Evolutionary conservation across 1,140 invertebrate genomes (phyloP).

Genomic region (Achroia grisella): DNA sequence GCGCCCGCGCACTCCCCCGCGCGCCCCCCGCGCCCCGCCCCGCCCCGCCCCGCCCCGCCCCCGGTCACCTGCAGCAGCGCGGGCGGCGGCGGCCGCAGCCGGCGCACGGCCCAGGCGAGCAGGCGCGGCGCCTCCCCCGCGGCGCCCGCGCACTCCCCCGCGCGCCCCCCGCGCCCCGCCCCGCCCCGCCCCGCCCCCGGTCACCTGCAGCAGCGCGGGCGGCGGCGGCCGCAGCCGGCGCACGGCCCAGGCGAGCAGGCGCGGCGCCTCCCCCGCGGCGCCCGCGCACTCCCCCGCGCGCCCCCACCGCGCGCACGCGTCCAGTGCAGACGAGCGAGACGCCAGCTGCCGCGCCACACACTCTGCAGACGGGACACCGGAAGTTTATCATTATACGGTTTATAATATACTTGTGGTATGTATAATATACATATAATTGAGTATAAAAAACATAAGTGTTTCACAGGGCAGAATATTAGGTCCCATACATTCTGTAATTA

Average conservation of each 20-base stretch:
- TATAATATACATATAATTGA: too few relatives aligned
- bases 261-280: slow-evolving; percentile 88
- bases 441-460: too few relatives aligned
- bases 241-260: slow-evolving; percentile 87
- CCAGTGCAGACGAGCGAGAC: slow-evolving; percentile 74
- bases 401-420: too few relatives aligned
- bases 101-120: slow-evolving; percentile 85
- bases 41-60: slow-evolving; percentile 76
- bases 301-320: slow-evolving; percentile 85
- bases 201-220: slow-evolving; percentile 6
- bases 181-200: slow-evolving; percentile 38
- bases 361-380: slow-evolving; percentile 57
- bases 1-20: slow-evolving; percentile 86
- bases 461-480: too few relatives aligned
- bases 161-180: slow-evolving; percentile 80
- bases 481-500: too few relatives aligned
- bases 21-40: slow-evolving; percentile 84
- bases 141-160: slow-evolving; percentile 87
- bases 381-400: too few relatives aligned
- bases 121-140: slow-evolving; percentile 89
- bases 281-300: slow-evolving; percentile 85
- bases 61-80: slow-evolving; percentile 30
- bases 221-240: slow-evolving; percentile 39
- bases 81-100: slow-evolving; percentile 9
- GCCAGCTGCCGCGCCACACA: slow-evolving; percentile 77